A percentile compares a stretch with the other conserved stretches of the same genome.
These are phyloP conservation scores for Muscicapa striata DNA, from an alignment of 2,797 vertebrate genomes.

Conservation along the genomic window DNA sequence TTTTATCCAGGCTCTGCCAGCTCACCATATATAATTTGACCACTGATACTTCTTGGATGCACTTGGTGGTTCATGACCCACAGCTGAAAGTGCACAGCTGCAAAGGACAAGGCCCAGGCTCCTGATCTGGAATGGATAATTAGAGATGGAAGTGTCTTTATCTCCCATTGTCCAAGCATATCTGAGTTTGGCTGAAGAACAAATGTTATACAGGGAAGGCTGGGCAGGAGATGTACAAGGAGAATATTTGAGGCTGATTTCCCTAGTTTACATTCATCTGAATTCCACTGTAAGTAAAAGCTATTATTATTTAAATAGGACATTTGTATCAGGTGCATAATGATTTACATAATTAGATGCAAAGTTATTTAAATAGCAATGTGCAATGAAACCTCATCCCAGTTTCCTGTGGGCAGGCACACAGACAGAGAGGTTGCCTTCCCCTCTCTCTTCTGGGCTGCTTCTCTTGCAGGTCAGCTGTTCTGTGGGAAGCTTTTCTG, in stretches of 20 bases:
- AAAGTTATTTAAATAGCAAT: background rate
- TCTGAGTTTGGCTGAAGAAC: background rate
- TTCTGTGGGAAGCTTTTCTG: background rate
- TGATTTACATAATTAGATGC: slow-evolving; percentile 20
- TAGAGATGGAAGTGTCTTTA: background rate
- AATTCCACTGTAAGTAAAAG: background rate
- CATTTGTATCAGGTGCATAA: background rate
- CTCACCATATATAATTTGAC: background rate
- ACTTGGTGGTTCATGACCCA: background rate
- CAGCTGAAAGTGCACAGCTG: background rate
- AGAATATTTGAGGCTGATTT: background rate
- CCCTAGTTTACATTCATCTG: slow-evolving; percentile 1
- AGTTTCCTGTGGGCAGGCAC: background rate
- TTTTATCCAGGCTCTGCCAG: background rate
- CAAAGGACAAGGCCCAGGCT: background rate
- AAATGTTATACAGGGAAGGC: background rate
- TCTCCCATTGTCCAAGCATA: background rate
- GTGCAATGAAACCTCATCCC: background rate
- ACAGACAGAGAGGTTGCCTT: background rate
- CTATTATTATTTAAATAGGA: slow-evolving; percentile 27
- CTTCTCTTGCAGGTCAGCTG: background rate
- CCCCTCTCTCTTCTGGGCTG: background rate
- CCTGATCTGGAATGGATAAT: background rate
- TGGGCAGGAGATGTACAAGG: background rate
- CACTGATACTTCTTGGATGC: background rate